Base-by-base conservation (phyloP, 1,140 invertebrate genomes). In the Anthonomus grandis region DNA sequence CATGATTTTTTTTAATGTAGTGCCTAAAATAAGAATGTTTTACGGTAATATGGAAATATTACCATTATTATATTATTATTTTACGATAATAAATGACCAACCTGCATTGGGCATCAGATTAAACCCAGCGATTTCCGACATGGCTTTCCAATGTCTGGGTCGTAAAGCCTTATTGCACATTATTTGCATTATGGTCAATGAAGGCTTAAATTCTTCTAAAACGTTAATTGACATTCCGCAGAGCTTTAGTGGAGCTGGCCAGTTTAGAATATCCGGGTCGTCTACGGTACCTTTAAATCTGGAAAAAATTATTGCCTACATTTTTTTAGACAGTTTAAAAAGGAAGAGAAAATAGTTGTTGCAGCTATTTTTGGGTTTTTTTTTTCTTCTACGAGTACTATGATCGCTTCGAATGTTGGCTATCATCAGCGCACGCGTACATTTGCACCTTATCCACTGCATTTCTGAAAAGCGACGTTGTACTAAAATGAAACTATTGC, bases 121-220 rank as follows among this genome's bases (percentile, higher is more conserved):
- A 64, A 85, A 86, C 0, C 85, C 89, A 10, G 87, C 85, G 42
- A 93, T 84, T 27, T 81, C 77, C 0, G 90, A 90, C 83, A 97
- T 93, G 70, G 91, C 85, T 60, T 87, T 83, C 93, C 93, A 96
- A 72, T 97, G 93, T 24, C 90, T 78, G 59, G 89, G 82, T 5
- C 84, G 75, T 47, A 96, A 73, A 1, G 87, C 89, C 21, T 87
- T 84, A 76, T 95, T 95, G 67, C 92, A 94, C 74, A 96, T 81
- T 12, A 90, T 90, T 37, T 83, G 78, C 12, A 90, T 85, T 38
- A 93, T 76, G 39, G 86, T 86, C 38, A 95, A 80, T 62, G 89
- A 84, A 37, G 84, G 83, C 73, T 90, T 76, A 74, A 93, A 95
- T 51, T 87, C 83, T 65, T 86, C 88, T 54, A 94, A 83, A 52